Evolutionary conservation across 1,140 invertebrate species (phyloP), one percentile per base, ranked within the genome.

Genomic region (Neuroterus valhalla): DNA sequence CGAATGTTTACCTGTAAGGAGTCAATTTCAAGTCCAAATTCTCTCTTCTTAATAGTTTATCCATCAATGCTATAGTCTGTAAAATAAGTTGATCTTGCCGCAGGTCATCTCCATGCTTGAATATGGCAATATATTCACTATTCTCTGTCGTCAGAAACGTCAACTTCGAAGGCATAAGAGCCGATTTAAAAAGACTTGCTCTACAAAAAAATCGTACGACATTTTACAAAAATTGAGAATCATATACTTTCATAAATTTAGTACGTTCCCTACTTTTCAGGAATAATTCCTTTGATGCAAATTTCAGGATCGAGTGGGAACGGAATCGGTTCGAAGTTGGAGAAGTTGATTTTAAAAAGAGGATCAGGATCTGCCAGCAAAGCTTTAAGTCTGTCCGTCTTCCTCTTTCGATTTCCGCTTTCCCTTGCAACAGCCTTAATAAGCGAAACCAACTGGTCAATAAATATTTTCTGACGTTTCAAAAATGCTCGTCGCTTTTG

Each of bases 21-120:
- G 97, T 99, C 72, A 99, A 85, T 86, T 98, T 98, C 43, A 99
- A 91, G 91, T 99, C 98, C 43, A 99, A 90, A 90, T 99, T 99
- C 90, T 98, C 97, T 79, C 96, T 92, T 52, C 96, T 91, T 43
- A 99, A 89, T 21, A 99, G 89, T 89, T 98, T 96, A 90, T 99
- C 99, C 98, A 99, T 99, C 4, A 99, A 91, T 0, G 97, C 97
- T 73, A 99, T 99, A 90, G 99, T 99, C 89, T 97, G 96, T 68
- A 99, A 89, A 77, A 99, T 97, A 0, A 99, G 92, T 89, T 99
- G 98, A 91, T 99, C 99, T 90, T 99, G 99, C 26, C 98, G 89
- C n/a, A 99, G 89, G 90, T 99, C 98, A 90, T 99, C 99, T 1
- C 99, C 99, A 84, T 98, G 94, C 91, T 99, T 99, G 89, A 99